phyloP scores from a whole-genome alignment of 2,888 invertebrate genomes.

The Agapostemon virescens region DNA sequence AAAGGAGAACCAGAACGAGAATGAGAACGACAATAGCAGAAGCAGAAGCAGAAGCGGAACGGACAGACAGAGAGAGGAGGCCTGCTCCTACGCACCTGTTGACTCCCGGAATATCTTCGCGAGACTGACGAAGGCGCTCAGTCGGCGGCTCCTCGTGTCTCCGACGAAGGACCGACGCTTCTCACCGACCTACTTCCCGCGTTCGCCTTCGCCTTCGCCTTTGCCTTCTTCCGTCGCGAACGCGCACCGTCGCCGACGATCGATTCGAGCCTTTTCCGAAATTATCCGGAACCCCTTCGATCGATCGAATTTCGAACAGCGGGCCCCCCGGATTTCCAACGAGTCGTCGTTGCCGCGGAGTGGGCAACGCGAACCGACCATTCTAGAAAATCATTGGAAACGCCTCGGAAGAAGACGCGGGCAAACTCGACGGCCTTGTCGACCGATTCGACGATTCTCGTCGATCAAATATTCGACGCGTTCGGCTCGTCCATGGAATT shows the following conservation, averaged over 20 bases:
- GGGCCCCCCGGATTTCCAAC: not conserved
- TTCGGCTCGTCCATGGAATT: not conserved
- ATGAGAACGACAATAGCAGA: not conserved
- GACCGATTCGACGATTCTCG: too few relatives aligned
- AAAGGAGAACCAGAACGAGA: not conserved
- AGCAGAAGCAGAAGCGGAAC: not conserved
- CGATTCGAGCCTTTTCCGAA: constrained; percentile 26
- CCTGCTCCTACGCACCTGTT: constrained; percentile 76
- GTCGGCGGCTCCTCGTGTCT: constrained; percentile 77
- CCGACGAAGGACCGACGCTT: constrained; percentile 72
- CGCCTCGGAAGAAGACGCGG: too few relatives aligned
- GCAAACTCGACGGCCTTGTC: too few relatives aligned
- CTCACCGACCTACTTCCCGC: constrained; percentile 78
- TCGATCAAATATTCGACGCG: not conserved
- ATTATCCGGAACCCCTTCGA: not conserved
- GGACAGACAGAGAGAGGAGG: constrained; percentile 30
- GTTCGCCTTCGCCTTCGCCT: constrained; percentile 63
- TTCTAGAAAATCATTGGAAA: too few relatives aligned
- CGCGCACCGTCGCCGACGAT: constrained; percentile 40
- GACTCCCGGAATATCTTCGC: constrained; percentile 79
- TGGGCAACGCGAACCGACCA: too few relatives aligned
- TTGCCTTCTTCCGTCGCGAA: constrained; percentile 62
- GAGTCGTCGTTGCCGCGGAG: too few relatives aligned
- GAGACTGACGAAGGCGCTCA: constrained; percentile 77
- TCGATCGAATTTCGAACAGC: not conserved